phyloP scores from a whole-genome alignment of 2,888 invertebrate genomes.

The Mesopsocus fuscifrons region DNA sequence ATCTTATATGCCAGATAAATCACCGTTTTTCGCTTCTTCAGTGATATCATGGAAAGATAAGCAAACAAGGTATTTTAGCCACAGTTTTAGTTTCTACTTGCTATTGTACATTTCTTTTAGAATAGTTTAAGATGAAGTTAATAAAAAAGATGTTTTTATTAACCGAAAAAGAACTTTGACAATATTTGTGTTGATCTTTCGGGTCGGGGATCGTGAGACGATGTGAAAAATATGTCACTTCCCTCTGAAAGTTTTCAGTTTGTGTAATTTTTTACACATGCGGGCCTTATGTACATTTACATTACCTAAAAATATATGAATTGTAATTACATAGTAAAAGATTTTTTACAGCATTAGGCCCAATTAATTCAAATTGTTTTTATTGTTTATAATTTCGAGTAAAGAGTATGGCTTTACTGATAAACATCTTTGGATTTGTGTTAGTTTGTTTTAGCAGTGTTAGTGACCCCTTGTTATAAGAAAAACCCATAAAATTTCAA shows the following conservation, averaged over 20 bases:
- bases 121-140: not conserved
- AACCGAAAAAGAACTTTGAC: not conserved
- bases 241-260: not conserved
- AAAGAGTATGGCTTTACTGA: too few species aligned
- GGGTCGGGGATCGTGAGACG: too few species aligned
- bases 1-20: too few species aligned
- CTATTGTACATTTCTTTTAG: not conserved
- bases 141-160: not conserved
- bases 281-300: not conserved
- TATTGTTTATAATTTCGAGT: too few species aligned
- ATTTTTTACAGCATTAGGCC: not conserved
- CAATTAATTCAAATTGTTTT: not conserved
- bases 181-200: not conserved
- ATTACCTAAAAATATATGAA: not conserved
- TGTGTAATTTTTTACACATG: not conserved
- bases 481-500: too few species aligned
- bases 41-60: not conserved
- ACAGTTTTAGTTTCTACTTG: not conserved
- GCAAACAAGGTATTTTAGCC: not conserved
- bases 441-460: not conserved
- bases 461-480: not conserved
- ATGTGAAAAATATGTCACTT: not conserved
- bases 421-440: not conserved
- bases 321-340: not conserved
- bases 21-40: too few species aligned